phyloP scores from a whole-genome alignment of 1,140 invertebrate species.

The Spodoptera frugiperda region DNA sequence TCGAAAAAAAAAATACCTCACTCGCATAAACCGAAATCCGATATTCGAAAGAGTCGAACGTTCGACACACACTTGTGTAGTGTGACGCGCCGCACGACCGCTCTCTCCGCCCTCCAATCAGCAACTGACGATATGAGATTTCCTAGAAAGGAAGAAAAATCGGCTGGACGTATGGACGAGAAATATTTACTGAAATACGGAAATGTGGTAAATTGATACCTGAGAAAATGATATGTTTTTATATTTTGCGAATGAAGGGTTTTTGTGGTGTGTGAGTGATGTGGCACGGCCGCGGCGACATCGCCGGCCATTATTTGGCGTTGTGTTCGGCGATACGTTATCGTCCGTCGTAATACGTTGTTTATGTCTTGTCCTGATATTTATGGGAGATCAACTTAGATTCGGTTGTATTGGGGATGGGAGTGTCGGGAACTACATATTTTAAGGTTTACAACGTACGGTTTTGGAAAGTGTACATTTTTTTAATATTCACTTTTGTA shows the following conservation, averaged over 20 bases:
- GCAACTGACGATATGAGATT: conserved; percentile 11
- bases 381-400: too few relatives aligned
- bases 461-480: too few relatives aligned
- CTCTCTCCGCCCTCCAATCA: conserved; percentile 9
- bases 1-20: neutral
- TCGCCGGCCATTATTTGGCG: neutral
- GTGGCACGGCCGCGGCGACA: neutral
- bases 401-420: too few relatives aligned
- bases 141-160: conserved; percentile 24
- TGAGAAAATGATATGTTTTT: neutral
- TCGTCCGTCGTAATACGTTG: neutral
- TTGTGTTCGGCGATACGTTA: neutral
- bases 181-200: conserved; percentile 20
- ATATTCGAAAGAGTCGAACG: conserved; percentile 12
- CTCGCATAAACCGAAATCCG: neutral
- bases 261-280: neutral
- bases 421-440: too few relatives aligned
- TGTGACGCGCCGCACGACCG: conserved; percentile 8
- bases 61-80: neutral
- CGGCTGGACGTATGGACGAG: neutral
- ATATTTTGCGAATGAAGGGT: conserved; percentile 1
- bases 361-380: too few relatives aligned
- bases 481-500: too few relatives aligned
- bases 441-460: too few relatives aligned
- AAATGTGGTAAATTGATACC: conserved; percentile 21